Percentiles rank a stretch among this genome's conserved stretches.
Conservation (phyloP, 2,797 vertebrate genomes). For the Cyclura pinguis region DNA sequence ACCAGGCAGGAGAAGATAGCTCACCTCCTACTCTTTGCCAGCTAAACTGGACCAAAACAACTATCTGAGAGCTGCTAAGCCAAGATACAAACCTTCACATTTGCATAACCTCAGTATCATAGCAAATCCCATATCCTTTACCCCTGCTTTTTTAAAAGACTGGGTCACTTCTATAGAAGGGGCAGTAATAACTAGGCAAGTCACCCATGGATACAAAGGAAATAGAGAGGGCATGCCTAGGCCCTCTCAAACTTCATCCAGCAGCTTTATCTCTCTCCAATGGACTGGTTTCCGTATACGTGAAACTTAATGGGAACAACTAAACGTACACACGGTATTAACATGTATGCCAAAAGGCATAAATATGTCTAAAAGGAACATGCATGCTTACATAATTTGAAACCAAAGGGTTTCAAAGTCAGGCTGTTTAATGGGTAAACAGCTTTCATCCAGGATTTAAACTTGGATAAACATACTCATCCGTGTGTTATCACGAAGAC, state of each 20-base stretch:
- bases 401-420: background rate
- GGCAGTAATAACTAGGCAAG: background rate
- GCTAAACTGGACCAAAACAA: background rate
- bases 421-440: background rate
- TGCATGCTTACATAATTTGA: too few relatives aligned
- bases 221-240: background rate
- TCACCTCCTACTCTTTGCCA: background rate
- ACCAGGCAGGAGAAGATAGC: background rate
- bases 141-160: too few relatives aligned
- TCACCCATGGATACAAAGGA: background rate
- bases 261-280: background rate
- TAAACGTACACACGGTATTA: background rate
- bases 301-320: background rate
- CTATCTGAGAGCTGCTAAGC: background rate
- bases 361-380: background rate
- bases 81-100: background rate
- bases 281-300: background rate
- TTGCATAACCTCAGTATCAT: background rate
- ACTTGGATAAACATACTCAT: background rate
- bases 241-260: background rate
- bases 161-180: background rate
- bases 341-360: background rate
- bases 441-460: background rate
- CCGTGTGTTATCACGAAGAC: background rate
- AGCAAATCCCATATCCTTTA: background rate